These are phyloP conservation scores for Xenops minutus DNA, from an alignment of 2,797 vertebrate species.

Conservation along the genomic window DNA sequence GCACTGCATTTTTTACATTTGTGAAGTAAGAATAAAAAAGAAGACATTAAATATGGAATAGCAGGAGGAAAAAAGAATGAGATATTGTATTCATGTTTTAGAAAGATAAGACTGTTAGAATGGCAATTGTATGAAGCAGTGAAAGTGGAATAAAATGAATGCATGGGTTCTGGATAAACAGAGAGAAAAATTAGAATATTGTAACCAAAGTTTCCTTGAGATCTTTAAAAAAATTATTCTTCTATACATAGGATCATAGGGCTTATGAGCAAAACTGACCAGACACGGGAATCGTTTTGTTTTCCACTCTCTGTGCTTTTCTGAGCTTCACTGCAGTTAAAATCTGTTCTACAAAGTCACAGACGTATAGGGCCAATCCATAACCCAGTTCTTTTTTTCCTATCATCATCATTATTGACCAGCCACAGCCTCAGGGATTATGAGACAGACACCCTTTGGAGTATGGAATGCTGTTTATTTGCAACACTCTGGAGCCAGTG, in stretches of 20 bases:
- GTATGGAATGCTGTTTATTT: conserved; percentile 41
- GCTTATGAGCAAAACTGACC: background rate
- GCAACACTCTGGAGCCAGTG: background rate
- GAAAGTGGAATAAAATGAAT: background rate
- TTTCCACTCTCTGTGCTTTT: background rate
- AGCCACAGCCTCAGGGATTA: conserved; percentile 57
- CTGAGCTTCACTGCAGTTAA: background rate
- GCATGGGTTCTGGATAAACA: background rate
- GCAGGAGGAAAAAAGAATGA: background rate
- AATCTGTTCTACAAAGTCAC: background rate
- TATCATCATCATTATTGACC: background rate
- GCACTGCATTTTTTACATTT: background rate
- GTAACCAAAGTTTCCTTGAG: background rate
- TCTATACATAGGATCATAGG: background rate
- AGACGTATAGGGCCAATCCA: conserved; percentile 15
- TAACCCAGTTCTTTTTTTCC: conserved; percentile 32
- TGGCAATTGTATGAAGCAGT: background rate
- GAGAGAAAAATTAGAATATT: background rate
- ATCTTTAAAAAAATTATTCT: background rate
- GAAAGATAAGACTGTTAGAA: background rate
- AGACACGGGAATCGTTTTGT: background rate
- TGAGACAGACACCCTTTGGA: conserved; percentile 35
- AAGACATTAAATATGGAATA: background rate
- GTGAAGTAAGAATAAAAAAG: background rate
- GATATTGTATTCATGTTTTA: background rate